These are phyloP conservation scores for Tachina fera DNA, from an alignment of 2,888 invertebrate genomes.

Conservation along the genomic window DNA sequence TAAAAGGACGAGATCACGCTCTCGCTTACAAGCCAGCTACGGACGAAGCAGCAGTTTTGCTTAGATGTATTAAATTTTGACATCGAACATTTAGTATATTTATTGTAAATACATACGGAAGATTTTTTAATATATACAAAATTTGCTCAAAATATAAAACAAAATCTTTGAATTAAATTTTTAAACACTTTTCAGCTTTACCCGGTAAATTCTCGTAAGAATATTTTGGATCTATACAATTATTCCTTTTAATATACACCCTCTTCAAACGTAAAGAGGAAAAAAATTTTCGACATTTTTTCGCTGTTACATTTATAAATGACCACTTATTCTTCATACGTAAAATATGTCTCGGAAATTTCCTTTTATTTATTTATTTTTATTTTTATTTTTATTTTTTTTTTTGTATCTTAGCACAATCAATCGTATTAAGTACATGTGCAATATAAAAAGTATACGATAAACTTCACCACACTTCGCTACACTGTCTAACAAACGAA, in stretches of 20 bases:
- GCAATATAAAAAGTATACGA: slow-evolving; percentile 13
- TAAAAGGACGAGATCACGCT: too few species aligned
- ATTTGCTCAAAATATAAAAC: too few species aligned
- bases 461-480: slow-evolving; percentile 6
- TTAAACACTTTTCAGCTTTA: too few species aligned
- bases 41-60: too few species aligned
- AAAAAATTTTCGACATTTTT: slow-evolving; percentile 10
- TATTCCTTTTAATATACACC: not conserved
- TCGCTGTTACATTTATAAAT: slow-evolving; percentile 56
- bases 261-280: slow-evolving; percentile 19
- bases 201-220: not conserved
- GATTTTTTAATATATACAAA: too few species aligned
- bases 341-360: slow-evolving; percentile 65
- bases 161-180: too few species aligned
- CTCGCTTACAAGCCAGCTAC: too few species aligned
- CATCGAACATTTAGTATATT: too few species aligned
- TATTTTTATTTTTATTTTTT: slow-evolving; percentile 6
- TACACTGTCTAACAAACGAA: slow-evolving; percentile 37
- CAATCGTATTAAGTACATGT: slow-evolving; percentile 61
- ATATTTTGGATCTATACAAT: slow-evolving; percentile 13
- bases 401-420: slow-evolving; percentile 46
- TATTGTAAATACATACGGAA: too few species aligned
- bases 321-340: slow-evolving; percentile 65
- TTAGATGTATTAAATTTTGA: too few species aligned
- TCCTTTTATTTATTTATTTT: slow-evolving; percentile 21